Evolutionary conservation across 2,888 invertebrate species (phyloP), one percentile per base, ranked within the genome.

Genomic region (Cordilura impudica): DNA sequence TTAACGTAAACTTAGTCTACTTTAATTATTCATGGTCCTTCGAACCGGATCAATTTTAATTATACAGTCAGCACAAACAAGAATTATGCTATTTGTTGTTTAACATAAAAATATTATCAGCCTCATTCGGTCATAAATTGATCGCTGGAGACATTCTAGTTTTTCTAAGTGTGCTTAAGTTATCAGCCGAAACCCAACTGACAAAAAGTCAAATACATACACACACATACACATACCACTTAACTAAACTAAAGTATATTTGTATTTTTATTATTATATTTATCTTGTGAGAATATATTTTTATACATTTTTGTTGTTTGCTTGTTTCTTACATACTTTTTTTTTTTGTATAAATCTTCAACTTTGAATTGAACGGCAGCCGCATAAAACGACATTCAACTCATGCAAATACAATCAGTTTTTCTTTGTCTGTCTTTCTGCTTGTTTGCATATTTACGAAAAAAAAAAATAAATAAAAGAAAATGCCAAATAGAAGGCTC

Each of bases 241-340:
- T 31, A 35, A 31, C 45, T 63, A 29, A 63, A 39, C 35, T 65
- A 65, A 63, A 65, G 19, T 51, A 14, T 51, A 19, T 60, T 65
- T 56, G 58, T 69, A 23, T 51, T 58, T 43, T 71, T 61, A 26
- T 61, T 71, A 14, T 71, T 71, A 21, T 69, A 61, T 60, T 61
- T 71, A 29, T 61, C 39, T 18, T 35, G 43, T 53, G 6, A 39
- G 19, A 56, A 35, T 54, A 14, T 14, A n/a, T 26, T 31, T 54
- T 35, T 8, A 12, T 16, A n/a, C 6, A 56, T 35, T 6, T 10
- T 29, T 29, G n/a, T 31, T 26, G 29, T 54, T 54, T 56, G 10
- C 35, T 56, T 19, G 10, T 29, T 19, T 31, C 31, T 56, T 56
- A 56, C 26, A 14, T 16, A 29, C 26, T 39, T 56, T 56, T n/a